These are phyloP conservation scores for Pelvicachromis taeniatus DNA, from an alignment of 2,113 vertebrate genomes.

Conservation along the genomic window DNA sequence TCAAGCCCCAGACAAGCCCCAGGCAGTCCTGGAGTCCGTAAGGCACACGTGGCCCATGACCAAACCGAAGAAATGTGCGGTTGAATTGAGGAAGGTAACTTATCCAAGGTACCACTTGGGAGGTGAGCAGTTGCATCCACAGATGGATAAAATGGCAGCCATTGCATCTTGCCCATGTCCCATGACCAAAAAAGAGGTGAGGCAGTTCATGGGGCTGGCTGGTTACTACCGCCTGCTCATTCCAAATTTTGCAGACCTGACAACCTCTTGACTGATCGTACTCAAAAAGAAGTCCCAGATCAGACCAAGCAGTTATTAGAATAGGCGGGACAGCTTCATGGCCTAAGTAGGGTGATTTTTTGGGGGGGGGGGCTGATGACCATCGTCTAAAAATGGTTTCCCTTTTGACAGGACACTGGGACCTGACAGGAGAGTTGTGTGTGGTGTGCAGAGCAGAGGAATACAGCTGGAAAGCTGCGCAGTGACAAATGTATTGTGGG, in stretches of 20 bases:
- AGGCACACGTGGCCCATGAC: rapidly evolving
- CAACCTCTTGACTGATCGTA: neutral
- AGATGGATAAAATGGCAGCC: neutral
- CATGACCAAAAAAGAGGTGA: neutral
- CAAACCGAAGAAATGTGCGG: neutral
- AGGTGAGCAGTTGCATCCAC: neutral
- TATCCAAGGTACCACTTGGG: neutral
- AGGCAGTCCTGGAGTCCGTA: neutral
- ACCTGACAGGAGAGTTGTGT: too few species aligned
- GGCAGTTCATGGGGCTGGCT: neutral
- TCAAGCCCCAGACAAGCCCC: too few species aligned
- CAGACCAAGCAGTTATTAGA: neutral
- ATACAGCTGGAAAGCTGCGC: neutral
- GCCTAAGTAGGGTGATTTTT: neutral
- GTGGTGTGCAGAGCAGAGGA: neutral
- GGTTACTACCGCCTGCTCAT: neutral
- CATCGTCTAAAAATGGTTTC: neutral
- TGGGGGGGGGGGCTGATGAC: neutral
- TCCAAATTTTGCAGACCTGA: neutral
- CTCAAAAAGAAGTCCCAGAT: neutral
- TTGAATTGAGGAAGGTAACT: neutral
- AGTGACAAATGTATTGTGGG: neutral
- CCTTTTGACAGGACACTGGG: neutral
- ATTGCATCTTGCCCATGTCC: neutral
- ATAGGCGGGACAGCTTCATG: neutral